Evolutionary conservation across 2,888 invertebrate species (phyloP).

Genomic region (Lycia hirtaria): DNA sequence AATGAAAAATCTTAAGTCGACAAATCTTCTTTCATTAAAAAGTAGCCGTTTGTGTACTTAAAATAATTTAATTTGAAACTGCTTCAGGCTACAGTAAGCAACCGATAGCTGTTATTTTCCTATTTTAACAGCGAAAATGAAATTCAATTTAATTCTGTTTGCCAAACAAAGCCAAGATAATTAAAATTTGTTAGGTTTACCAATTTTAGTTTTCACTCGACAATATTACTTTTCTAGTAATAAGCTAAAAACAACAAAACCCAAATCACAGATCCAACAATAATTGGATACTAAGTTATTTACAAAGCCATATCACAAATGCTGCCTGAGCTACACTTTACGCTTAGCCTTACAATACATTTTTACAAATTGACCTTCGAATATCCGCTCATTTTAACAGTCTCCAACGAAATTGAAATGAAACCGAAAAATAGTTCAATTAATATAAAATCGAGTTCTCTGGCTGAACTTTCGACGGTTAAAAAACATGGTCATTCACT

Average conservation of each 20-base stretch:
- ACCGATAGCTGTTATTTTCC: too few species aligned
- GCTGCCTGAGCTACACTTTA: conserved; percentile 55
- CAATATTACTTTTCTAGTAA: not conserved
- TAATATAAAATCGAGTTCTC: not conserved
- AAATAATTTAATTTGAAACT: too few species aligned
- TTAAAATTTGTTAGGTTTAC: not conserved
- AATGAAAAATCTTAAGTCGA: too few species aligned
- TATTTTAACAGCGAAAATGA: not conserved
- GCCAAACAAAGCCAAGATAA: conserved; percentile 29
- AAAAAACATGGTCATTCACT: not conserved
- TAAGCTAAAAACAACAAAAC: not conserved
- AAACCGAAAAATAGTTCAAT: not conserved
- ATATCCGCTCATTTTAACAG: not conserved
- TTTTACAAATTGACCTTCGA: conserved; percentile 20
- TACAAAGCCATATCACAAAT: conserved; percentile 68
- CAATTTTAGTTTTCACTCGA: not conserved
- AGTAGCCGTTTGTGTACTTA: too few species aligned
- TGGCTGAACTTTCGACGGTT: not conserved
- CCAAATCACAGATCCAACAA: conserved; percentile 21
- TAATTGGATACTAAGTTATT: conserved; percentile 18
- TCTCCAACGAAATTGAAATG: not conserved
- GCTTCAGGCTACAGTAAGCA: too few species aligned
- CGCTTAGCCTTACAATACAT: conserved; percentile 12
- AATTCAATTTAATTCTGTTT: not conserved
- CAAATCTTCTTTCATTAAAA: too few species aligned